Conservation (phyloP, 2,797 vertebrate species). For the Taeniopygia guttata region DNA sequence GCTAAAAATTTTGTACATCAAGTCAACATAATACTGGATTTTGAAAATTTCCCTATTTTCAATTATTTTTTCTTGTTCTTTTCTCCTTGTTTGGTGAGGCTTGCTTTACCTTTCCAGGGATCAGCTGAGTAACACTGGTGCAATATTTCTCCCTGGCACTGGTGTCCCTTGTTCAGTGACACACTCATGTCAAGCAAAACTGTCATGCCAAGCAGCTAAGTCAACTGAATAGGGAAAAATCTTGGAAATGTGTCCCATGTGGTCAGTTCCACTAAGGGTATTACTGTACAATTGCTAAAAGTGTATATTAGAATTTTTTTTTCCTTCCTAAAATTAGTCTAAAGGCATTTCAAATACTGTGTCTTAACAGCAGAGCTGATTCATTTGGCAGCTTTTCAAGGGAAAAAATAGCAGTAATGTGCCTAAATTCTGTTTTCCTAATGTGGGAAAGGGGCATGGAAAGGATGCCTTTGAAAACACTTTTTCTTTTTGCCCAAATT, state of each 20-base stretch:
- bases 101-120: neutral
- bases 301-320: neutral
- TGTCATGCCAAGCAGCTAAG: constrained; percentile 58
- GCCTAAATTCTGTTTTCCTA: neutral
- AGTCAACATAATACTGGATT: neutral
- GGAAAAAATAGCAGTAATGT: neutral
- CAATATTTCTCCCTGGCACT: neutral
- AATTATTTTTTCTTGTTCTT: neutral
- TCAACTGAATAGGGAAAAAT: constrained; percentile 59
- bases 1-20: neutral
- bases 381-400: neutral
- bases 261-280: neutral
- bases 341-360: neutral
- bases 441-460: neutral
- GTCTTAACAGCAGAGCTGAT: neutral
- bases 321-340: neutral
- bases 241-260: neutral
- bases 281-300: neutral
- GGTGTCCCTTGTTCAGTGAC: neutral
- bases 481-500: neutral
- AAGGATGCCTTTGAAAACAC: neutral
- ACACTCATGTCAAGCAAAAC: constrained; percentile 70
- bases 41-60: neutral
- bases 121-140: neutral
- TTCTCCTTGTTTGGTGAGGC: neutral